Base-by-base conservation (phyloP, 1,140 invertebrate species). In the Drosophila paulistorum region DNA sequence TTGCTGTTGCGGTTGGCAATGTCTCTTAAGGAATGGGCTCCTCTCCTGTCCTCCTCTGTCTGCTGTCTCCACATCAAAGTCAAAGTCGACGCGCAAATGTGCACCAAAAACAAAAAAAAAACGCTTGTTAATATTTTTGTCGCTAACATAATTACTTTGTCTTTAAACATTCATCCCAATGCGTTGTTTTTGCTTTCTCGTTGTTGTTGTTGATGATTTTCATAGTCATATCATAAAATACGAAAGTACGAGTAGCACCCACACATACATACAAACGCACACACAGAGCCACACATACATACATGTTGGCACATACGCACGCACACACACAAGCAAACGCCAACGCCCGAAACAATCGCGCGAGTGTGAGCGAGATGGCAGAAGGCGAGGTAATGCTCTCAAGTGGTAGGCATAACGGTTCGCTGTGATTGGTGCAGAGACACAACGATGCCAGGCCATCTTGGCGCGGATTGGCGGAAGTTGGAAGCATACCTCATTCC, bases 401-500 rank as follows among this genome's bases (percentile, higher is more conserved):
- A 65, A 77, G 77, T 77, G 55, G 68, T 65, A 33, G 54, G 63
- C 45, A 71, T 20, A 75, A 48, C 68, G 72, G 72, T 57, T 17
- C 55, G 67, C 67, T 74, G 74, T 90, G 84, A 89, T 89, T 89
- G 84, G 84, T 73, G 74, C 68, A 26, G 42, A 23, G 64, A 59
- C 42, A 69, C 51, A 65, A 66, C 66, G 30, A 58, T 48, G 65
- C 59, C 75, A 20, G 26, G 26, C 65, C 35, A 65, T 68, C 71
- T 81, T 73, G 59, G 58, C 62, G 67, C 62, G 71, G 70, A 89
- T 89, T 89, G 84, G 84, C 68, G 68, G 81, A 68, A 84, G 69
- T 65, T 30, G 7, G 17, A 48, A 41, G 17, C 65, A 30, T 73
- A 41, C 57, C 65, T 48, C 58, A 33, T 30, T 66, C 57, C 63